Percentiles rank a stretch among this genome's conserved stretches.
Evolutionary conservation across 1,140 invertebrate species (phyloP).

Genomic region (Cardiocondyla obscurior): DNA sequence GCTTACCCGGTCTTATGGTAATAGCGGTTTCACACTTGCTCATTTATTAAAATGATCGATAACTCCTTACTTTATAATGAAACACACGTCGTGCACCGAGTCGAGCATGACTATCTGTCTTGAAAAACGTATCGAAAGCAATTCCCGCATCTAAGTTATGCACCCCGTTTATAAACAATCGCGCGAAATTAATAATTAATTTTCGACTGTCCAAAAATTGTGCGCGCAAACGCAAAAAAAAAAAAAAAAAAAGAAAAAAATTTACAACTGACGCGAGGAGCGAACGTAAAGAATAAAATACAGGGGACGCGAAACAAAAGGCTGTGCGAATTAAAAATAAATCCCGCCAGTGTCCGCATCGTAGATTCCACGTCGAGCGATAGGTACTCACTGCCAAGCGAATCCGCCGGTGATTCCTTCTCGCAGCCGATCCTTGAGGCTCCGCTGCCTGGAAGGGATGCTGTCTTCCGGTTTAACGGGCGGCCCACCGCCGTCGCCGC

Average conservation of each 20-base stretch:
- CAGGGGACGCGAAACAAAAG: not conserved
- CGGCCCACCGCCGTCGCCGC: conserved; percentile 31
- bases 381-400: conserved; percentile 90
- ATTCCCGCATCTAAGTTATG: not conserved
- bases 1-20: conserved; percentile 46
- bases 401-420: conserved; percentile 90
- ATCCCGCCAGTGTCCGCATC: not conserved
- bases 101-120: not conserved
- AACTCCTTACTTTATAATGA: conserved; percentile 25
- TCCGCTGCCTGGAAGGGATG: conserved; percentile 79
- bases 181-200: no score
- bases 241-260: not conserved
- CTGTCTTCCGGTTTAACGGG: conserved; percentile 66
- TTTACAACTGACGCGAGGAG: not conserved
- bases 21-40: conserved; percentile 19
- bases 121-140: not conserved
- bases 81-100: not conserved
- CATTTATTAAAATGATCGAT: conserved; percentile 51
- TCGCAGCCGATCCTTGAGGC: conserved; percentile 88
- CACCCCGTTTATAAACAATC: not conserved
- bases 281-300: not conserved
- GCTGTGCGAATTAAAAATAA: conserved; percentile 15
- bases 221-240: no score
- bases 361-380: not conserved
- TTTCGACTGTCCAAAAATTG: no score